Evolutionary conservation across 92 coral and sea anemone genomes (phyloP).

Genomic region (Parazoanthus swiftii): DNA sequence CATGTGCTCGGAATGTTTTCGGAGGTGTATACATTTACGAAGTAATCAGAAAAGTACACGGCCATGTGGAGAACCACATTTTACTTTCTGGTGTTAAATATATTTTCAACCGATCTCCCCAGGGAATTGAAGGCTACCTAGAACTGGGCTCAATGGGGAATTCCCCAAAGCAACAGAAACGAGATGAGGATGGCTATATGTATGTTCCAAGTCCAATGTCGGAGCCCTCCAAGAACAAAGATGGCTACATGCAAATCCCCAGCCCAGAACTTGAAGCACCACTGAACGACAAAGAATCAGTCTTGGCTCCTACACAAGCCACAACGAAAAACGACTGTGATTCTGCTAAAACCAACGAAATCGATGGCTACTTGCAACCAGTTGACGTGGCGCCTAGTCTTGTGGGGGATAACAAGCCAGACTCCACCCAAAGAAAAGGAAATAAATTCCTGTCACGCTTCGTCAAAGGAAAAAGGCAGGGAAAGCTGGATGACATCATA

Average conservation of each 20-base stretch:
- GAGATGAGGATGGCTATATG: constrained; percentile 12
- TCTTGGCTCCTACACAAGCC: not conserved
- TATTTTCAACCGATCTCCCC: not conserved
- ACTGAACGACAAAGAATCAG: not conserved
- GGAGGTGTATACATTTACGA: too few relatives aligned
- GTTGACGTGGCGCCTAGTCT: not conserved
- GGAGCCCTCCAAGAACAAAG: constrained; percentile 15
- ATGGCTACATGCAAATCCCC: constrained; percentile 30
- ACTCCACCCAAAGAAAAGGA: not conserved
- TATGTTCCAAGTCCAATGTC: constrained; percentile 20
- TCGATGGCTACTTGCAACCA: constrained; percentile 27
- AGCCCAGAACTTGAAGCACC: not conserved
- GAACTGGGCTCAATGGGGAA: constrained; percentile 18
- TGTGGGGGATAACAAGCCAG: not conserved
- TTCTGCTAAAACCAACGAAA: not conserved
- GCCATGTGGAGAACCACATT: not conserved
- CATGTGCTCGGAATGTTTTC: not conserved
- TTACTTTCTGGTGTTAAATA: not conserved
- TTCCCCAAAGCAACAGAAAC: constrained; percentile 12
- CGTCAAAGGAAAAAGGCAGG: not conserved
- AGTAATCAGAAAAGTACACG: too few relatives aligned
- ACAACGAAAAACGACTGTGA: not conserved
- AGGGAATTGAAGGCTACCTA: constrained; percentile 40
- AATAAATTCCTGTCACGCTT: constrained; percentile 2
- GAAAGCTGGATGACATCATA: constrained; percentile 21